Evolutionary conservation across 2,888 invertebrate genomes (phyloP).

Genomic region (Chrysolina haemoptera): DNA sequence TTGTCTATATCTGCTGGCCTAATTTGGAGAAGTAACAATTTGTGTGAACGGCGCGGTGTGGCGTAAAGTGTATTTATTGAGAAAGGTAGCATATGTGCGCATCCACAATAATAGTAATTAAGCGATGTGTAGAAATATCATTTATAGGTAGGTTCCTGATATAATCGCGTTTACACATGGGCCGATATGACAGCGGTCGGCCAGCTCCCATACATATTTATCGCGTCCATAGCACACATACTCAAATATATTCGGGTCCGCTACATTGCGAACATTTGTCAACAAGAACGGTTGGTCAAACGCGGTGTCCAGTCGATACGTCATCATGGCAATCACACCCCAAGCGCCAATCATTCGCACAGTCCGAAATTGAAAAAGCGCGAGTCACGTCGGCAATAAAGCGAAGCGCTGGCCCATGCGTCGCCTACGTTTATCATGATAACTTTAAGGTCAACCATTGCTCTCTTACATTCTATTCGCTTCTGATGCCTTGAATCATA

Average conservation of each 20-base stretch:
- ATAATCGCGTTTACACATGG: conserved; percentile 49
- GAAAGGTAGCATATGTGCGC: conserved; percentile 34
- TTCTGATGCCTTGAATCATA: conserved; percentile 59
- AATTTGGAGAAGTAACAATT: conserved; percentile 53
- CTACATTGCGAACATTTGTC: conserved; percentile 64
- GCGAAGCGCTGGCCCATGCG: conserved; percentile 68
- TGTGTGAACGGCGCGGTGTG: conserved; percentile 35
- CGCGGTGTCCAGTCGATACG: conserved; percentile 67
- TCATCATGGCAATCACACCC: conserved; percentile 71
- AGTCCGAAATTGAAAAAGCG: conserved; percentile 71
- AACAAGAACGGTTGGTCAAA: conserved; percentile 64
- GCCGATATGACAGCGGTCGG: conserved; percentile 47
- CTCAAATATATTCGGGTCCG: conserved; percentile 52
- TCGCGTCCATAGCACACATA: conserved; percentile 49
- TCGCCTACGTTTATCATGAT: conserved; percentile 69
- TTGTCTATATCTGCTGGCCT: no score
- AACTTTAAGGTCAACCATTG: conserved; percentile 63
- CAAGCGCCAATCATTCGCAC: conserved; percentile 70
- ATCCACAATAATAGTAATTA: conserved; percentile 43
- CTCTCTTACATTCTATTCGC: conserved; percentile 44
- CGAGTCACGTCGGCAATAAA: conserved; percentile 71
- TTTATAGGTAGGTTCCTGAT: conserved; percentile 48
- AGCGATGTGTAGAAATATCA: conserved; percentile 51
- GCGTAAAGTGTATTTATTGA: conserved; percentile 35
- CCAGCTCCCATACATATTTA: conserved; percentile 53